These are phyloP conservation scores for Sepioteuthis lessoniana DNA, from an alignment of 2,888 invertebrate species.

Conservation along the genomic window DNA sequence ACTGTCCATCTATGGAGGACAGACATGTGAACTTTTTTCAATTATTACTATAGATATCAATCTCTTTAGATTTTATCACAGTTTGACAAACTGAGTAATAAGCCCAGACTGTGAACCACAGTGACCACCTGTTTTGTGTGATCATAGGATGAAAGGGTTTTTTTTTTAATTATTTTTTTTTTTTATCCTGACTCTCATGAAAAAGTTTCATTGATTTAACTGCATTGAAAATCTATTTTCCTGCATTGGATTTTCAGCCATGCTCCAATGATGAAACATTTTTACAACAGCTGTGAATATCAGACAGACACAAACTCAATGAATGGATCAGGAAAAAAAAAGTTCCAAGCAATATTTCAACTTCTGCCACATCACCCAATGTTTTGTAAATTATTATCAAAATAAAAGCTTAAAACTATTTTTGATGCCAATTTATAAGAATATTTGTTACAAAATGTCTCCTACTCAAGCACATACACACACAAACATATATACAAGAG, in stretches of 20 bases:
- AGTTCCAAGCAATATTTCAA: background rate
- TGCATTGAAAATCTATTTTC: background rate
- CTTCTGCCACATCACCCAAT: background rate
- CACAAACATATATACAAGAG: too few relatives aligned
- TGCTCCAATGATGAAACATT: background rate
- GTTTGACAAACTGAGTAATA: background rate
- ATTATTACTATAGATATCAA: background rate
- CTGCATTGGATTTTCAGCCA: background rate
- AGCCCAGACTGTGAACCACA: too few relatives aligned
- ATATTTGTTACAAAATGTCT: too few relatives aligned
- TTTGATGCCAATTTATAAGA: too few relatives aligned
- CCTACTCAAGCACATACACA: too few relatives aligned
- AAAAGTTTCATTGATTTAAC: background rate
- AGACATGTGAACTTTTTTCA: too few relatives aligned
- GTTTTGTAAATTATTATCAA: background rate
- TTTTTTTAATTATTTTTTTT: background rate
- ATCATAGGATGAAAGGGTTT: background rate
- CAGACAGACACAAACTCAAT: background rate
- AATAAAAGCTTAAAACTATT: too few relatives aligned
- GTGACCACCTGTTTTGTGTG: background rate
- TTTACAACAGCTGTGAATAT: background rate
- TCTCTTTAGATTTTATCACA: background rate
- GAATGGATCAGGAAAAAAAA: background rate
- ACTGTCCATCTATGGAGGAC: too few relatives aligned
- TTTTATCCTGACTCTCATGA: background rate